phyloP scores from a whole-genome alignment of 2,888 invertebrate genomes.

The Stramonita haemastoma region DNA sequence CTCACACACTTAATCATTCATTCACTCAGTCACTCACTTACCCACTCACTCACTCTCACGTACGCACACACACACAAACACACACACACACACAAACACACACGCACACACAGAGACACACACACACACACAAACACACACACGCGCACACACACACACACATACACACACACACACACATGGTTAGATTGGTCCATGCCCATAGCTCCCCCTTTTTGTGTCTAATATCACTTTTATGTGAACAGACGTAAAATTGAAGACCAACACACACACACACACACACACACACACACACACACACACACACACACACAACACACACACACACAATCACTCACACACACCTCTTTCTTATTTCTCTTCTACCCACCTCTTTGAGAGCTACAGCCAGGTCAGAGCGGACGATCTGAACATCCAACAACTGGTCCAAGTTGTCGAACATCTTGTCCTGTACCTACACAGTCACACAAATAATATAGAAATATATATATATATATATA shows the following conservation, averaged over 20 bases:
- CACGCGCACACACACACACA: conserved; percentile 3
- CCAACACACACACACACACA: conserved; percentile 1
- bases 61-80: neutral
- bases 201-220: too few species aligned
- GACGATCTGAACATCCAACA: conserved; percentile 74
- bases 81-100: neutral
- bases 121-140: conserved; percentile 14
- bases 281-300: neutral
- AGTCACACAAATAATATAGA: too few species aligned
- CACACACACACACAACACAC: conserved; percentile 19
- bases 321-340: conserved; percentile 1
- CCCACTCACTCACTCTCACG: neutral
- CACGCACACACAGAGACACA: neutral
- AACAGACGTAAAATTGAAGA: too few species aligned
- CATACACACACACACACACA: neutral
- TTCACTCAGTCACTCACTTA: too few species aligned
- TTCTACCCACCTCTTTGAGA: conserved; percentile 70
- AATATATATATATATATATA: too few species aligned
- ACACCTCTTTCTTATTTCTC: neutral
- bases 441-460: conserved; percentile 70
- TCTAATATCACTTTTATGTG: too few species aligned
- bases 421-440: conserved; percentile 72
- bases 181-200: too few species aligned
- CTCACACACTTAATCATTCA: too few species aligned
- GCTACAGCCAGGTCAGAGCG: conserved; percentile 73